Conservation (phyloP, 2,888 invertebrate genomes). For the Lithophane leautieri region DNA sequence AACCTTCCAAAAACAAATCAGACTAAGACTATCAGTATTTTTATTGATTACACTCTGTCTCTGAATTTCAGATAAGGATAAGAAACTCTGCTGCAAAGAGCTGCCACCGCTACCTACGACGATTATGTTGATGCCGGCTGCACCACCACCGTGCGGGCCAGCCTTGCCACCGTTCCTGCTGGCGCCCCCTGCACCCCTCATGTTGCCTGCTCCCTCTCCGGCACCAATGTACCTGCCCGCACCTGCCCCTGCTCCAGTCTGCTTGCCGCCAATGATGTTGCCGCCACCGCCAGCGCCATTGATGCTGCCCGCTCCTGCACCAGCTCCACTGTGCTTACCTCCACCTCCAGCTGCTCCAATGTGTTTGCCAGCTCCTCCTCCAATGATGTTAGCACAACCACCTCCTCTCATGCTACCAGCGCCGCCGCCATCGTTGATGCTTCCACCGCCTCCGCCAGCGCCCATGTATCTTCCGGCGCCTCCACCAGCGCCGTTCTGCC, state of each 20-base stretch:
- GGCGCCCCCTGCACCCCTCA: constrained; percentile 57
- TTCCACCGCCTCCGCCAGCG: constrained; percentile 53
- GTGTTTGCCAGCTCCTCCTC: constrained; percentile 45
- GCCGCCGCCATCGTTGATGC: constrained; percentile 36
- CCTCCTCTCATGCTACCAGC: constrained; percentile 58
- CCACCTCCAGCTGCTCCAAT: constrained; percentile 46
- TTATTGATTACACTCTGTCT: too few species aligned
- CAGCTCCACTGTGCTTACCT: constrained; percentile 52
- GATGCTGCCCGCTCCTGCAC: constrained; percentile 48
- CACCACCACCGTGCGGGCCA: constrained; percentile 70
- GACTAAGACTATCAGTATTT: too few species aligned
- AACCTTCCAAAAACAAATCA: too few species aligned
- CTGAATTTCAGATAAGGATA: constrained; percentile 63
- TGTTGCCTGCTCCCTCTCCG: constrained; percentile 63
- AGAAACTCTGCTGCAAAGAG: constrained; percentile 67
- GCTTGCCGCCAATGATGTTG: constrained; percentile 56
- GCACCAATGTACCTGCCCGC: constrained; percentile 56
- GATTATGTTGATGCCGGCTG: constrained; percentile 81
- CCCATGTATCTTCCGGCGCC: constrained; percentile 51
- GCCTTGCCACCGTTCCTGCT: constrained; percentile 66
- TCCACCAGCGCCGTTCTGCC: constrained; percentile 53
- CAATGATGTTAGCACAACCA: constrained; percentile 57
- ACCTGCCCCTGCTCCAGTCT: constrained; percentile 66
- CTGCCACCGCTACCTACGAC: constrained; percentile 77
- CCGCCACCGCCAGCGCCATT: constrained; percentile 64